Evolutionary conservation across 2,888 invertebrate species (phyloP).

Genomic region (Sminthurides aquaticus): DNA sequence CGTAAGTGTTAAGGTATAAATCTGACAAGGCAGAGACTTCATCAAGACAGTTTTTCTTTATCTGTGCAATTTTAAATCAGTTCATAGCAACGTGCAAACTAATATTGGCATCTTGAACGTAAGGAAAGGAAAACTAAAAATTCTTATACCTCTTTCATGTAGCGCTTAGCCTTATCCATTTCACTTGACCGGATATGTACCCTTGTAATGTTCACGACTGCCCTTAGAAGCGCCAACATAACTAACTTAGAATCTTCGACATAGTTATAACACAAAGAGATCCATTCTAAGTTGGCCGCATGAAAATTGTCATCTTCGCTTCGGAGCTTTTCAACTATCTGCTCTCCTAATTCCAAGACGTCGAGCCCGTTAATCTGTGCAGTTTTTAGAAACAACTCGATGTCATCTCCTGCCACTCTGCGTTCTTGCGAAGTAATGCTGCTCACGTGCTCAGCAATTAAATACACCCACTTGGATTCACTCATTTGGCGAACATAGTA

Average conservation of each 20-base stretch:
- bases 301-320: conserved; percentile 30
- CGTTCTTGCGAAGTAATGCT: conserved; percentile 13
- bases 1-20: conserved; percentile 24
- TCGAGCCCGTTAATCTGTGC: conserved; percentile 30
- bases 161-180: conserved; percentile 12
- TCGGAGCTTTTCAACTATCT: conserved; percentile 34
- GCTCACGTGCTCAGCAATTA: conserved; percentile 33
- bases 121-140: no score
- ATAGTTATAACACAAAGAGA: conserved; percentile 28
- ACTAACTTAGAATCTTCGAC: conserved; percentile 26
- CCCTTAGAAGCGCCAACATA: conserved; percentile 32
- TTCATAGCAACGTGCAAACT: no score
- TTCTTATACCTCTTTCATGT: conserved; percentile 25
- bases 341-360: conserved; percentile 31
- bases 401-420: conserved; percentile 18
- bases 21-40: conserved; percentile 30
- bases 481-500: conserved; percentile 36
- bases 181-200: conserved; percentile 10
- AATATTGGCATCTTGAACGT: no score
- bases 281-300: conserved; percentile 35
- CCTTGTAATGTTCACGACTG: conserved; percentile 32
- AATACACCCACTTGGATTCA: conserved; percentile 27
- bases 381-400: conserved; percentile 25
- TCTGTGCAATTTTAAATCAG: conserved; percentile 14
- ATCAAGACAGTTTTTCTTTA: conserved; percentile 26